Base-by-base conservation (phyloP, 2,888 invertebrate genomes). In the Leptinotarsa peninsularis region DNA sequence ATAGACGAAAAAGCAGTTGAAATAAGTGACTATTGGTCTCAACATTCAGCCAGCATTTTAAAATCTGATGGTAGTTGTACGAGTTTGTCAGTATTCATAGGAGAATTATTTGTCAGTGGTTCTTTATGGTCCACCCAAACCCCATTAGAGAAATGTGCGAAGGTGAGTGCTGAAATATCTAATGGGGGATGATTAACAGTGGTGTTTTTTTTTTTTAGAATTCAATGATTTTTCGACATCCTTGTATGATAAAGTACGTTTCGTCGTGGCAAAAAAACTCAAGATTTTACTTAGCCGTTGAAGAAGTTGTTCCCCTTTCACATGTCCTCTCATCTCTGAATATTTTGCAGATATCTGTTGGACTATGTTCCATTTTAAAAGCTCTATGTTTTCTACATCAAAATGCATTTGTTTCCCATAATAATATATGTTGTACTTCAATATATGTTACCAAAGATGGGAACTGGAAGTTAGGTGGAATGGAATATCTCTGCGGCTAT, bases 391-490 rank as follows among this genome's bases (percentile, higher is more conserved):
- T 97, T 88, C 90, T 97, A 27, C 95, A 96, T 84, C 94, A 95
- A 81, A 95, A 94, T 91, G 96, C 94, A 66, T 86, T 89, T 67
- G 92, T 93, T 78, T 93, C 95, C 10, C 97, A 97, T 88, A 95
- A 97, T 80, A 97, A 97, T 89, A 90, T 97, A 10, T 93, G 95
- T 86, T 89, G 91, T 80, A 91, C 94, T 79, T 93, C 96, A 4
- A 91, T 97, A 77, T 97, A 95, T 89, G 93, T 97, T 10, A 93
- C 94, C 43, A 91, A 92, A 18, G 95, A 96, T 88, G 96, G 96
- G 0, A 92, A 92, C 75, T 97, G 97, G 97, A 95, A 95, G 85
- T 90, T 97, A 49, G 96, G 95, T 15, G 96, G 96, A 4, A 90
- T 97, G 84, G 96, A 97, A 86, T 95, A 93, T 86, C 90, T 95